Percentiles rank a stretch among this genome's conserved stretches.
phyloP scores from a whole-genome alignment of 2,797 vertebrate genomes.

The Pteronotus mesoamericanus region DNA sequence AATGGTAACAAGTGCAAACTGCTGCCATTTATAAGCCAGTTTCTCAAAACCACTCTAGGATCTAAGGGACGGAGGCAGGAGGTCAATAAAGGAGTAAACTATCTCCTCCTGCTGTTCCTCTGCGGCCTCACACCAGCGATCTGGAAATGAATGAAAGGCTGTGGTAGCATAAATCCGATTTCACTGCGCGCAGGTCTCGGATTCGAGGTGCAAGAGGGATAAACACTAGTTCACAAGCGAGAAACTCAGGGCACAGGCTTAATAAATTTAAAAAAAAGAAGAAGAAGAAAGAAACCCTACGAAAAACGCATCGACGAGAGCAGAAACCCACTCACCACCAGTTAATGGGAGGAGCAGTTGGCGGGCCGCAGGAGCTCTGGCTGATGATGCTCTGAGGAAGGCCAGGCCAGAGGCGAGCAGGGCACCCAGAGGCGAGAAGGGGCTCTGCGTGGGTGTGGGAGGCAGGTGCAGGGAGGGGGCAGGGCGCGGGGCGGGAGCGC shows the following conservation, averaged over 20 bases:
- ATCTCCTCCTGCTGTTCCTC: neutral
- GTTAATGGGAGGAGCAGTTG: neutral
- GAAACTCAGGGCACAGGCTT: neutral
- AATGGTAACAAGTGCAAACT: slow-evolving; percentile 4
- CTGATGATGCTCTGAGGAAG: neutral
- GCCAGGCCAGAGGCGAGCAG: neutral
- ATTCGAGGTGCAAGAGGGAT: no score
- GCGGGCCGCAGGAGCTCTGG: neutral
- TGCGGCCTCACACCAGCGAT: neutral
- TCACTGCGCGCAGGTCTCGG: neutral
- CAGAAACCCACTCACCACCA: neutral
- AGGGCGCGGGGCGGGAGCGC: neutral
- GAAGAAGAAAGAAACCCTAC: neutral
- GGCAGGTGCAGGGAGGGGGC: neutral
- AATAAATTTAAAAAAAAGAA: neutral
- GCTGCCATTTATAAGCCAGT: neutral
- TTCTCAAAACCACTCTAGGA: neutral
- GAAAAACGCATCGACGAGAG: neutral
- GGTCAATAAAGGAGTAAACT: neutral
- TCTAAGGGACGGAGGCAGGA: neutral
- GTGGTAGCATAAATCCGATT: neutral
- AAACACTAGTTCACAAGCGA: neutral
- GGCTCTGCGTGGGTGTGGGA: neutral
- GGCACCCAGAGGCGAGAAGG: neutral
- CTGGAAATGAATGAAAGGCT: slow-evolving; percentile 55